These are phyloP conservation scores for Falcaria lacertinaria DNA, from an alignment of 2,888 invertebrate species.

Conservation along the genomic window DNA sequence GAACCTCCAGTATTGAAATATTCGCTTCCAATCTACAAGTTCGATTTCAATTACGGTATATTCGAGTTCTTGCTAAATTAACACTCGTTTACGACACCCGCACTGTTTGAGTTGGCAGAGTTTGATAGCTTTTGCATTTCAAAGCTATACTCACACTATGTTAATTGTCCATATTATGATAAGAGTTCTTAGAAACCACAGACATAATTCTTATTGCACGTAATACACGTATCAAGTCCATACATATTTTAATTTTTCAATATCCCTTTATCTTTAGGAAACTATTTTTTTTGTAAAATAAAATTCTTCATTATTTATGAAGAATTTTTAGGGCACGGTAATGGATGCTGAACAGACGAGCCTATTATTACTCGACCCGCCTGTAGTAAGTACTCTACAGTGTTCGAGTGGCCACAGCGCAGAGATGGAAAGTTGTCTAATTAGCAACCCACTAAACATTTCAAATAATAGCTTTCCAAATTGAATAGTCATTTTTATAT, in stretches of 20 bases:
- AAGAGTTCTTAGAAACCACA: slow-evolving; percentile 33
- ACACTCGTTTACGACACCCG: slow-evolving; percentile 71
- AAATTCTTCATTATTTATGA: too few species aligned
- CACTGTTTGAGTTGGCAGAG: slow-evolving; percentile 70
- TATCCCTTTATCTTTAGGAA: too few species aligned
- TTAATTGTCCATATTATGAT: slow-evolving; percentile 30
- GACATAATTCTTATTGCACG: too few species aligned
- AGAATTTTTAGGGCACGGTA: neutral
- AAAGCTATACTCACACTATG: slow-evolving; percentile 51
- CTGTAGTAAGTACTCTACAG: slow-evolving; percentile 33
- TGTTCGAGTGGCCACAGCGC: slow-evolving; percentile 39
- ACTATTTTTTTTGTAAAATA: too few species aligned
- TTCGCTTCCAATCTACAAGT: slow-evolving; percentile 62
- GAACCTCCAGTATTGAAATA: slow-evolving; percentile 42
- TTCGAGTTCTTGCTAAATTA: slow-evolving; percentile 77
- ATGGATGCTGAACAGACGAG: slow-evolving; percentile 10
- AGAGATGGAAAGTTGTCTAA: slow-evolving; percentile 60
- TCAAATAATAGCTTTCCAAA: slow-evolving; percentile 30
- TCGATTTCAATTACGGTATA: slow-evolving; percentile 73
- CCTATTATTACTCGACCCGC: slow-evolving; percentile 19
- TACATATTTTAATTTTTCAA: too few species aligned
- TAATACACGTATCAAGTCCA: too few species aligned
- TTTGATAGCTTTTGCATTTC: slow-evolving; percentile 73
- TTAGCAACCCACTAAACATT: slow-evolving; percentile 56
- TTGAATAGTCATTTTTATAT: slow-evolving; percentile 34